Evolutionary conservation across 64 coral and sea anemone species (phyloP), one percentile per base, ranked within the genome.

Genomic region (Trachythela sp.): DNA sequence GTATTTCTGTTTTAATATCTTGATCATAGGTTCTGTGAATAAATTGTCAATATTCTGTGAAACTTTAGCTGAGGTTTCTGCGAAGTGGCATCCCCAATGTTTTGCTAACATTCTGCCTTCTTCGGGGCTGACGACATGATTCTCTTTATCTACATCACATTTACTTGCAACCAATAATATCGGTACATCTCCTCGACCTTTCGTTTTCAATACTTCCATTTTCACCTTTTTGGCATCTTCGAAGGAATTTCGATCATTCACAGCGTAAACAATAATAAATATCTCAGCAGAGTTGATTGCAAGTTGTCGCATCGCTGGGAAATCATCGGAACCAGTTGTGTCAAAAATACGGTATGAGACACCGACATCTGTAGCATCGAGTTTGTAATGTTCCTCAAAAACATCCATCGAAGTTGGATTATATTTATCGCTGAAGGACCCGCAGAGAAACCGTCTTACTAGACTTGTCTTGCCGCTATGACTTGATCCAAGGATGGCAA

Each of bases 21-120:
- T 64, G 4, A 64, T 64, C 56, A 64, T 27, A 64, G 56, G 56
- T 64, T 64, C 18, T 64, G 56, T 64, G 20, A 64, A 64, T 64
- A 64, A 26, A 64, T 64, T 64, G 56, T 64, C 56, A 64, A 64
- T 64, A 26, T 64, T 64, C 56, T 64, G 56, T 64, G 56, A 64
- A 64, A 64, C 26, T 26, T 64, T 64, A 1, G 56, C 4, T 20
- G 56, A 64, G 8, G 56, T 64, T 26, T 64, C 56, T 26, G 56
- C 56, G 17, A 64, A 64, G 24, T 64, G 56, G 22, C 56, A 64
- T 27, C 56, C 56, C 56, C 56, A 64, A 2, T 64, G 56, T n/a
- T 64, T 64, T 64, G 56, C 56, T 64, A 64, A 64, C 24, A 64
- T 26, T 64, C 24, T 64, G 0, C 56, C 56, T 64, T 64, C 56